These are phyloP conservation scores for Stenichneumon culpator DNA, from an alignment of 2,888 invertebrate genomes.

Conservation along the genomic window DNA sequence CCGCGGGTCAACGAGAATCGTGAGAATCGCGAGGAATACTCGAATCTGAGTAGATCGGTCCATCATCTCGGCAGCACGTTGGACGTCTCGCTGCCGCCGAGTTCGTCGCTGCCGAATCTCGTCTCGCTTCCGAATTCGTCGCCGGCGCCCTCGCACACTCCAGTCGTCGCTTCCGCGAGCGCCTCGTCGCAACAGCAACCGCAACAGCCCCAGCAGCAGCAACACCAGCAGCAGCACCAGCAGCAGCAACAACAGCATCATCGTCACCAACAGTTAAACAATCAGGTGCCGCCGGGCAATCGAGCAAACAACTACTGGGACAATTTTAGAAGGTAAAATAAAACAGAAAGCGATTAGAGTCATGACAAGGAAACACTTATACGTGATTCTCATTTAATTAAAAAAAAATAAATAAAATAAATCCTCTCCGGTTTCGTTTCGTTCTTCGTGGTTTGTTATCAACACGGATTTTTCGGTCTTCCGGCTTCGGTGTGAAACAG, in stretches of 20 bases:
- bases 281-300: conserved; percentile 96
- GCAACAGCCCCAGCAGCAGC: conserved; percentile 72
- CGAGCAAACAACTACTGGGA: conserved; percentile 98
- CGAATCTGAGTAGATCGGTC: conserved; percentile 78
- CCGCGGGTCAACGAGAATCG: conserved; percentile 74
- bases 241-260: conserved; percentile 73
- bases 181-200: conserved; percentile 78
- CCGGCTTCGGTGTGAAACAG: conserved; percentile 38
- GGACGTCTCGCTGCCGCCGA: conserved; percentile 80
- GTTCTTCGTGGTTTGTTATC: conserved; percentile 16
- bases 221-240: conserved; percentile 78
- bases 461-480: conserved; percentile 32
- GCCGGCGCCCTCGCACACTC: conserved; percentile 81
- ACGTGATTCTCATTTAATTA: neutral
- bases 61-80: conserved; percentile 72
- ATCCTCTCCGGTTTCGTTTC: conserved; percentile 14
- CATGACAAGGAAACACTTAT: neutral
- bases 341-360: conserved; percentile 11
- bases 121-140: conserved; percentile 80
- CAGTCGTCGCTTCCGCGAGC: conserved; percentile 78
- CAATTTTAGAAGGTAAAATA: conserved; percentile 94
- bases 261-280: conserved; percentile 88
- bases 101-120: conserved; percentile 83
- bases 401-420: conserved; percentile 9
- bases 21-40: conserved; percentile 81